phyloP scores from a whole-genome alignment of 2,888 invertebrate species.

The Keiferia lycopersicella region DNA sequence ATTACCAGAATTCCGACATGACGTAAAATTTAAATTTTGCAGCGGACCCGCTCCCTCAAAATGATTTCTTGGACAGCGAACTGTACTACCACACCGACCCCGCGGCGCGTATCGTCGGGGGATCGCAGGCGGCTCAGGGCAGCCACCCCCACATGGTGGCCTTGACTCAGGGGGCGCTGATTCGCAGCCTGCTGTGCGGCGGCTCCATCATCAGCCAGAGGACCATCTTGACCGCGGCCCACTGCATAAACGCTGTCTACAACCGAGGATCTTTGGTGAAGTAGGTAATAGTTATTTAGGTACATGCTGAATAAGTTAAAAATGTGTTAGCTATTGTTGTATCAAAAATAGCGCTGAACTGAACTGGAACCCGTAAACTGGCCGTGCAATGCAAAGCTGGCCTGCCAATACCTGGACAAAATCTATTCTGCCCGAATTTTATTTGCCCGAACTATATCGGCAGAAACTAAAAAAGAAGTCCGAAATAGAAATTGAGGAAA shows the following conservation, averaged over 20 bases:
- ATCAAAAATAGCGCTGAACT: no score
- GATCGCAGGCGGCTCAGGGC: constrained; percentile 46
- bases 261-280: constrained; percentile 37
- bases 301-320: no score
- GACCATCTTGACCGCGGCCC: constrained; percentile 63
- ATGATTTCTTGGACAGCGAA: background rate
- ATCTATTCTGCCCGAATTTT: no score
- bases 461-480: no score
- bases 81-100: background rate
- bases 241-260: constrained; percentile 54
- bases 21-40: background rate
- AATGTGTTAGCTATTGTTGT: no score
- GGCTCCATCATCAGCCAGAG: constrained; percentile 51
- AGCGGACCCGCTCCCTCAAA: background rate
- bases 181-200: constrained; percentile 56
- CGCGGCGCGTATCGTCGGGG: constrained; percentile 58
- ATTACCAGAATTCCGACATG: no score
- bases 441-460: no score
- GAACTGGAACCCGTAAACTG: no score
- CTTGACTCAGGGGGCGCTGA: constrained; percentile 44
- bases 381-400: no score
- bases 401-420: no score
- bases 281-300: no score
- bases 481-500: no score
- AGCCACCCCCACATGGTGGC: constrained; percentile 59